Conservation (phyloP, 2,797 vertebrate species). For the Gambusia yucatana region DNA sequence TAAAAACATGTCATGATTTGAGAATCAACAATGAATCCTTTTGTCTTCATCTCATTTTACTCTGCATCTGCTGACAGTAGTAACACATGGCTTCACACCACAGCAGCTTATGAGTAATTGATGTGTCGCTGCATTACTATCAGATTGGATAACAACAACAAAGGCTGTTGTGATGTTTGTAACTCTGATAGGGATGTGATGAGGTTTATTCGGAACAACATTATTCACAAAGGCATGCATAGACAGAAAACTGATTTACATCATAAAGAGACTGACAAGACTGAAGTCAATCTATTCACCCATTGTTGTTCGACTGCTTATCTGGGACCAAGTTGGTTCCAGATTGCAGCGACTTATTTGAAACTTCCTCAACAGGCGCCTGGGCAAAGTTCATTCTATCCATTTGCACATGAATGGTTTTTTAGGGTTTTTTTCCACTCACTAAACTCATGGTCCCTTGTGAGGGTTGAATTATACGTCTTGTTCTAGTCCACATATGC, state of each 20-base stretch:
- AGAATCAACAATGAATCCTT: neutral
- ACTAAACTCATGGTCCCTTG: neutral
- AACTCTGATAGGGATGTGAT: slow-evolving; percentile 5
- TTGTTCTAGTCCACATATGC: neutral
- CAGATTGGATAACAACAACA: slow-evolving; percentile 15
- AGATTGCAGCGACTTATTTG: neutral
- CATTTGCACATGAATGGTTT: neutral
- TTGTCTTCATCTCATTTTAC: slow-evolving; percentile 1
- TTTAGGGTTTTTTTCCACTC: neutral
- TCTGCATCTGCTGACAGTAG: neutral
- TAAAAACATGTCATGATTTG: neutral
- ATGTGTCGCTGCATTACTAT: slow-evolving; percentile 30
- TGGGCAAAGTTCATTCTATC: neutral
- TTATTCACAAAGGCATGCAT: slow-evolving; percentile 13
- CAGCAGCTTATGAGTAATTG: slow-evolving; percentile 21
- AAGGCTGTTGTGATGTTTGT: slow-evolving; percentile 18
- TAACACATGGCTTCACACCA: slow-evolving; percentile 8
- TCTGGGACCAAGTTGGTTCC: neutral
- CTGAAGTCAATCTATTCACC: neutral
- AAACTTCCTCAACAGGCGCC: neutral
- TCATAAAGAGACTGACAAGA: neutral
- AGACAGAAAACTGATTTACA: slow-evolving; percentile 5
- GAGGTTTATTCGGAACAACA: slow-evolving; percentile 6
- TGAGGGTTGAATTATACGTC: neutral
- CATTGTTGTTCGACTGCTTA: neutral